These are phyloP conservation scores for Petrocephalus microphthalmus DNA, from an alignment of 2,113 vertebrate genomes.

Conservation along the genomic window DNA sequence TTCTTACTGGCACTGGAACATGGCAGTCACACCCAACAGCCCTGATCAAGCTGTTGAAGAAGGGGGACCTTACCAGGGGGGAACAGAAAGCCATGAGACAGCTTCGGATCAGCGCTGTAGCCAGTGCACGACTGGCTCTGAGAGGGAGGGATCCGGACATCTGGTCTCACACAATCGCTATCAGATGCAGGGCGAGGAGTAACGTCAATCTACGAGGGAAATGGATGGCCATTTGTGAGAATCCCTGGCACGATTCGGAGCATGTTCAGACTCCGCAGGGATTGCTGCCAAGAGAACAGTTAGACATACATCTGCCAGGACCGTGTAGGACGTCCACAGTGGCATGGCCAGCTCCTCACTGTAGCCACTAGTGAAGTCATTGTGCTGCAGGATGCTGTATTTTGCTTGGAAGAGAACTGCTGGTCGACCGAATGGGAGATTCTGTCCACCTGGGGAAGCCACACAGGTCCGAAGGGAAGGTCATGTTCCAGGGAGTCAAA, in stretches of 20 bases:
- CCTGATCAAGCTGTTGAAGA: background rate
- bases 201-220: slow-evolving; percentile 65
- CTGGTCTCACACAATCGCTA: slow-evolving; percentile 69
- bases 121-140: slow-evolving; percentile 76
- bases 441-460: slow-evolving; percentile 63
- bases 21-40: background rate
- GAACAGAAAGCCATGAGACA: slow-evolving; percentile 81
- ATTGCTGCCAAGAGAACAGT: background rate
- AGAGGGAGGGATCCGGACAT: slow-evolving; percentile 72
- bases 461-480: background rate
- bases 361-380: slow-evolving; percentile 87
- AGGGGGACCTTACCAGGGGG: slow-evolving; percentile 73
- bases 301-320: slow-evolving; percentile 71
- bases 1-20: background rate
- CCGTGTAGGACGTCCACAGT: slow-evolving; percentile 85
- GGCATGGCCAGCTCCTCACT: slow-evolving; percentile 80
- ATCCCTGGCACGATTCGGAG: background rate
- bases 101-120: slow-evolving; percentile 66
- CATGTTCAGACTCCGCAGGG: background rate
- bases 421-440: slow-evolving; percentile 81
- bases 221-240: no score
- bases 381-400: slow-evolving; percentile 80
- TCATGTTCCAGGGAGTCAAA: background rate
- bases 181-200: slow-evolving; percentile 64
- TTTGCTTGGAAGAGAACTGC: slow-evolving; percentile 79